Conservation (phyloP, 2,888 invertebrate genomes). For the Rhodophaea formosa region DNA sequence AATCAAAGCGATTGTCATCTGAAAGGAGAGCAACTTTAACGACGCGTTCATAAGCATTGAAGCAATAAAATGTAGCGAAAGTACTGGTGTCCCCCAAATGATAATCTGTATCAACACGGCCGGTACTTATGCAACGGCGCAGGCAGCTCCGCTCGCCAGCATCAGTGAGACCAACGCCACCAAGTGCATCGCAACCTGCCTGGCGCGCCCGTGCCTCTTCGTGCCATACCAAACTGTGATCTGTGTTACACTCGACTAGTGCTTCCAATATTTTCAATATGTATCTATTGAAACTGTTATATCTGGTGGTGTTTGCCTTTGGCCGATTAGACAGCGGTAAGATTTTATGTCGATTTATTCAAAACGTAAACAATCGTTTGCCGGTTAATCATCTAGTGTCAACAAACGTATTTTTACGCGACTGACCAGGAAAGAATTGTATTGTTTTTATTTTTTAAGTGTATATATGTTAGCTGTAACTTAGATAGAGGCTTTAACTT, state of each 20-base stretch:
- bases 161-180: conserved; percentile 54
- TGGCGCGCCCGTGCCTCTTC: conserved; percentile 25
- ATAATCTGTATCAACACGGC: conserved; percentile 74
- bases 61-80: conserved; percentile 66
- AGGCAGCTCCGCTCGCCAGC: conserved; percentile 50
- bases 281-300: conserved; percentile 23
- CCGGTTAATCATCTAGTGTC: neutral
- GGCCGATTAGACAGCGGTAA: conserved; percentile 25
- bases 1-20: conserved; percentile 1
- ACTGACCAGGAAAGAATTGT: too few species aligned
- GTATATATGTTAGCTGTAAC: too few species aligned
- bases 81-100: conserved; percentile 78
- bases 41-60: conserved; percentile 34
- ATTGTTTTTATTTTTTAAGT: too few species aligned
- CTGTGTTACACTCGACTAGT: conserved; percentile 24
- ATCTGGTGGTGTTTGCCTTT: conserved; percentile 26
- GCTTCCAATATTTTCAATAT: neutral
- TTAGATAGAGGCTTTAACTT: too few species aligned
- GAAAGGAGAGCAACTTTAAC: conserved; percentile 23
- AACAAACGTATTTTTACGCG: too few species aligned
- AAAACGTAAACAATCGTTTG: neutral
- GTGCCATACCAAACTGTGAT: conserved; percentile 35
- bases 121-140: conserved; percentile 68
- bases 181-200: conserved; percentile 38
- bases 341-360: neutral